Evolutionary conservation across 2,113 vertebrate genomes (phyloP).

Genomic region (Limanda limanda): DNA sequence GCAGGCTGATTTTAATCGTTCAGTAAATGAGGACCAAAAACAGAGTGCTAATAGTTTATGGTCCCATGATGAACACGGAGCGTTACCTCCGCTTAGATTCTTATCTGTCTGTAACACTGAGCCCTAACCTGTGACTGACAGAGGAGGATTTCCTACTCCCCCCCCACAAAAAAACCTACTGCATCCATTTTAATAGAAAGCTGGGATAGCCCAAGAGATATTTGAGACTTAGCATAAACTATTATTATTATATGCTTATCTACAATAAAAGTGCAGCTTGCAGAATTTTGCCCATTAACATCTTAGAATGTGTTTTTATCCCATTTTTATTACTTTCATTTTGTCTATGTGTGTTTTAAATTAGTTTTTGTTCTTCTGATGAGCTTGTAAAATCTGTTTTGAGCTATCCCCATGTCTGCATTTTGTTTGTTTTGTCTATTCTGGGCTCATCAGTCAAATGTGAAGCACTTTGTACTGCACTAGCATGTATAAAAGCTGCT

Average conservation of each 20-base stretch:
- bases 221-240: too few species aligned
- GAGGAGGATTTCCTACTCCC: constrained; percentile 12
- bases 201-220: not conserved
- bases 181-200: not conserved
- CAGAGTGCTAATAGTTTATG: constrained; percentile 57
- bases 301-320: too few species aligned
- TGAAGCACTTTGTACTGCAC: not conserved
- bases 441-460: too few species aligned
- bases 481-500: not conserved
- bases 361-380: too few species aligned
- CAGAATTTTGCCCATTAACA: too few species aligned
- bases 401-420: too few species aligned
- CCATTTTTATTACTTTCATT: not conserved
- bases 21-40: constrained; percentile 45
- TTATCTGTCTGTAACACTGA: constrained; percentile 27
- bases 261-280: too few species aligned
- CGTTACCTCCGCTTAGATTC: constrained; percentile 24
- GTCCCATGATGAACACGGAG: constrained; percentile 61
- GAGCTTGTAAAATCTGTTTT: not conserved
- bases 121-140: not conserved
- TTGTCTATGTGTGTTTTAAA: not conserved
- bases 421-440: too few species aligned
- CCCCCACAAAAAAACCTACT: not conserved
- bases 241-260: too few species aligned
- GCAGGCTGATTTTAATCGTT: constrained; percentile 22